Percentiles rank a stretch among this genome's conserved stretches.
phyloP scores from a whole-genome alignment of 2,113 vertebrate genomes.

The Poicephalus gulielmi region DNA sequence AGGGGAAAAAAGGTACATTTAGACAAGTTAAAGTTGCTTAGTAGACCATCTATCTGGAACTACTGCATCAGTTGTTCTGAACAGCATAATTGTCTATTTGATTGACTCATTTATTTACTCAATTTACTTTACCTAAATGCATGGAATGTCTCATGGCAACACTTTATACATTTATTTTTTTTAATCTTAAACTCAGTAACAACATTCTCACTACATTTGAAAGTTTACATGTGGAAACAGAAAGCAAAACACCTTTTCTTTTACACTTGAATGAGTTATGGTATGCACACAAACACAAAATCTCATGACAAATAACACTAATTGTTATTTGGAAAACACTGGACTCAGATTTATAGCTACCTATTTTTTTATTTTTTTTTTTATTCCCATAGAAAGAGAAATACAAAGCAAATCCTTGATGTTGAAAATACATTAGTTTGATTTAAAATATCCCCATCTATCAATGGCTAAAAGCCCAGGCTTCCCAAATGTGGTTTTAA shows the following conservation, averaged over 20 bases:
- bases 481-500: background rate
- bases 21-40: background rate
- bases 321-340: background rate
- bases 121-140: background rate
- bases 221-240: background rate
- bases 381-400: background rate
- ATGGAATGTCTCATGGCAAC: background rate
- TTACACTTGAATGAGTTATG: background rate
- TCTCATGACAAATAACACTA: background rate
- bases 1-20: background rate
- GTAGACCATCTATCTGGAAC: background rate
- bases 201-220: background rate
- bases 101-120: background rate
- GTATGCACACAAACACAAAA: background rate
- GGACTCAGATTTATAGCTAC: background rate
- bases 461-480: background rate
- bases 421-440: background rate
- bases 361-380: background rate
- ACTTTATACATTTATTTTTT: background rate
- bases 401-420: background rate
- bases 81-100: background rate
- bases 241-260: background rate
- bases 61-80: rapidly evolving
- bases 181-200: background rate
- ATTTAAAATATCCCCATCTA: background rate